Evolutionary conservation across 2,888 invertebrate genomes (phyloP).

Genomic region (Catonia carolina): DNA sequence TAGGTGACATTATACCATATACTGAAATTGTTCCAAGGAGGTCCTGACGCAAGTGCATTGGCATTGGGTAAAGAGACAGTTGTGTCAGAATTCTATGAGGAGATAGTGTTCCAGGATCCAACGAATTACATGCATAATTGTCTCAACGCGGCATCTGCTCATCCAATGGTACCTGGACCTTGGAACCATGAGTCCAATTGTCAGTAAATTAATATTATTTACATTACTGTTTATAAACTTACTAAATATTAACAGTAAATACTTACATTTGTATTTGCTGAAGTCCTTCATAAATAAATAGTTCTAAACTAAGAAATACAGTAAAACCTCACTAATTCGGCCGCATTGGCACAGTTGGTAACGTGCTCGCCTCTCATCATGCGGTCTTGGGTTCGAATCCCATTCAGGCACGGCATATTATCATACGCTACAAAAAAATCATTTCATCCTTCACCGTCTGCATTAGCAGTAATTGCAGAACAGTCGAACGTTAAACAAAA

Average conservation of each 20-base stretch:
- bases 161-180: conserved; percentile 62
- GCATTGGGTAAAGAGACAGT: conserved; percentile 45
- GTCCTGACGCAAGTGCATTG: conserved; percentile 43
- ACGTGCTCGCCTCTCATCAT: too few relatives aligned
- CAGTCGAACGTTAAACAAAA: too few relatives aligned
- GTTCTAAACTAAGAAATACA: too few relatives aligned
- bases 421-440: too few relatives aligned
- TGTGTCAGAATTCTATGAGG: conserved; percentile 92
- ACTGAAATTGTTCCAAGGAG: conserved; percentile 85
- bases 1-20: conserved; percentile 94
- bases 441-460: too few relatives aligned
- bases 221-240: conserved; percentile 1
- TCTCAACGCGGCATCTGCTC: conserved; percentile 56
- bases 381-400: too few relatives aligned
- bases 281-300: too few relatives aligned
- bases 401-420: too few relatives aligned
- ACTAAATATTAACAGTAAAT: too few relatives aligned
- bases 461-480: too few relatives aligned
- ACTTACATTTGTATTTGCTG: not conserved
- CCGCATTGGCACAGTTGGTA: too few relatives aligned
- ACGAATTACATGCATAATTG: conserved; percentile 86
- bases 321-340: too few relatives aligned
- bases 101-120: conserved; percentile 89
- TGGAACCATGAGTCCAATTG: conserved; percentile 88
- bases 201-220: conserved; percentile 45